These are phyloP conservation scores for Himalopsyche anomala DNA, from an alignment of 2,888 invertebrate species.

Conservation along the genomic window DNA sequence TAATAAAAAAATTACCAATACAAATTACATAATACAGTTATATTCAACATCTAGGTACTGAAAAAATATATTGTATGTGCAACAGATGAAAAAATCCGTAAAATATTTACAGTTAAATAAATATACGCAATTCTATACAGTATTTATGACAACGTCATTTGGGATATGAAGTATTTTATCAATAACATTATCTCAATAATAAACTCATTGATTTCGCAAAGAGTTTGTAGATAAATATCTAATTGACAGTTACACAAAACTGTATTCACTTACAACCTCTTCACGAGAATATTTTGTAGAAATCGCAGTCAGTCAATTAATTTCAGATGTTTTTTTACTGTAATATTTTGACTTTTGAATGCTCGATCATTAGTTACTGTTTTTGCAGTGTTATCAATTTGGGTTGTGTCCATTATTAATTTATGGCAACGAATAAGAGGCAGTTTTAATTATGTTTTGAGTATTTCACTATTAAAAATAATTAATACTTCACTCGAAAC, in stretches of 20 bases:
- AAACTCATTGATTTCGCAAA: neutral
- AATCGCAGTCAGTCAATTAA: neutral
- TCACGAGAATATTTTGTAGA: neutral
- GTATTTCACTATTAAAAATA: neutral
- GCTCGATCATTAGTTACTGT: neutral
- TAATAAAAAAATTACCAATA: too few species aligned
- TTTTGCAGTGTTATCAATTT: neutral
- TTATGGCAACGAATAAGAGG: neutral
- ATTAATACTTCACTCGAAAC: neutral
- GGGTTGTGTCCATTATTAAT: neutral
- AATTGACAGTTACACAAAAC: constrained; percentile 5
- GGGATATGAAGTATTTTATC: neutral
- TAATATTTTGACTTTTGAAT: neutral
- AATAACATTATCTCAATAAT: neutral
- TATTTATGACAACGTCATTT: neutral
- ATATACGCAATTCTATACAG: too few species aligned
- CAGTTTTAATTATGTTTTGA: constrained; percentile 28
- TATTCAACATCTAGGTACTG: too few species aligned
- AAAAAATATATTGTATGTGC: too few species aligned
- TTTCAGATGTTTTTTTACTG: constrained; percentile 4
- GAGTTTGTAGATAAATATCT: neutral
- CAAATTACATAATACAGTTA: too few species aligned
- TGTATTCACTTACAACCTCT: neutral
- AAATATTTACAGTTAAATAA: constrained; percentile 44
- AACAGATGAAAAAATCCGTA: too few species aligned